A percentile compares a stretch with the other conserved stretches of the same genome.
Evolutionary conservation across 2,797 vertebrate species (phyloP).

Genomic region (Margarornis squamiger): DNA sequence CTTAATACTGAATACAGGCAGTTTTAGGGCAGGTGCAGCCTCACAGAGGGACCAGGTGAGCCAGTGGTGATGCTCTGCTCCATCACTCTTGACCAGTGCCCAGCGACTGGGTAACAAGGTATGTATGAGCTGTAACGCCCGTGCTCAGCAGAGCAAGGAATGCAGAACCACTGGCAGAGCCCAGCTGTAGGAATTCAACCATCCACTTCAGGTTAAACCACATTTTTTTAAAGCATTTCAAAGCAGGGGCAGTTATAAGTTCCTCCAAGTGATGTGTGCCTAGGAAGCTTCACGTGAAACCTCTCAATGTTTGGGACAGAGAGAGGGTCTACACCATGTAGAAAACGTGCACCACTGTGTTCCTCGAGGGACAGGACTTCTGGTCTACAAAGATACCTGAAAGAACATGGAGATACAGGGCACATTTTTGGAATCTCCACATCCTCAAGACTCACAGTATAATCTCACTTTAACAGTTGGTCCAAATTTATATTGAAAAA

Average conservation of each 20-base stretch:
- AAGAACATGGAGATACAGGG: neutral
- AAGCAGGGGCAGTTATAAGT: neutral
- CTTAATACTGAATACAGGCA: neutral
- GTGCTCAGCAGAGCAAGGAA: neutral
- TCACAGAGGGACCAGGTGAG: neutral
- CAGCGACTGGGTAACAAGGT: neutral
- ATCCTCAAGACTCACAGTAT: neutral
- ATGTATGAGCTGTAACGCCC: neutral
- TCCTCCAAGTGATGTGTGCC: neutral
- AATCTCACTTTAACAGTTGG: neutral
- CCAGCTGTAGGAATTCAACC: neutral
- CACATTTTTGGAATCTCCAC: neutral
- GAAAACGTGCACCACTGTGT: fast-evolving
- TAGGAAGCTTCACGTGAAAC: neutral
- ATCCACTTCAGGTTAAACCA: neutral
- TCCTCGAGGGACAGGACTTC: neutral
- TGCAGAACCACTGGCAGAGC: neutral
- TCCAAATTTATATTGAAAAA: neutral
- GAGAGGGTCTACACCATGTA: neutral
- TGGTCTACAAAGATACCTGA: neutral
- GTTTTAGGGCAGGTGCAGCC: neutral
- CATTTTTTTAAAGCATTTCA: neutral
- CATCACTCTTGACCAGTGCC: neutral
- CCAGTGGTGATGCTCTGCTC: neutral
- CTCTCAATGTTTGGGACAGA: neutral